Base-by-base conservation (phyloP, 2,888 invertebrate species). In the Cordilura impudica region DNA sequence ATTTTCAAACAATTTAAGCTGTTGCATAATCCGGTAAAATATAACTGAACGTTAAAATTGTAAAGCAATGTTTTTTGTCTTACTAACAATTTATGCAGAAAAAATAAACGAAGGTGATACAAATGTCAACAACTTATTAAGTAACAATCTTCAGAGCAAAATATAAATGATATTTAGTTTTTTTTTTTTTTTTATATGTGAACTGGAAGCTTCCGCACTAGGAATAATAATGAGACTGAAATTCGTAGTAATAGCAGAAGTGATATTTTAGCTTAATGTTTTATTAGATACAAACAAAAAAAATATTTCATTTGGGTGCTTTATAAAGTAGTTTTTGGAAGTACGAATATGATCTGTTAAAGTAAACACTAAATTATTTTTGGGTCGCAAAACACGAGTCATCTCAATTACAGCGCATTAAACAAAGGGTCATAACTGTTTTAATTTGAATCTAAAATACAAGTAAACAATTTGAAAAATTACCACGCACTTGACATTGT, bases 401-500 rank as follows among this genome's bases (percentile, higher is more conserved):
- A 19, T 47, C 10, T 54, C 21, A 26, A 35, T 51, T 49, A 16
- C 43, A 66, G 10, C 1, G 18, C 21, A 29, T 21, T 14, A 43
- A 26, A 43, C 49, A 65, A 71, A 58, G 18, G 23, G n/a, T 63
- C 29, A 47, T 23, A 47, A 65, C 31, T 49, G 66, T 67, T 35
- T 51, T 14, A n/a, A 21, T 23, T 14, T 51, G 51, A 51, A 51
- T 7, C 3, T 7, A n/a, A 49, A 19, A 18, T 14, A n/a, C n/a
- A 12, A 39, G 10, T 39, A 4, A 4, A 39, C 35, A 39, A 39
- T 18, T 53, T 75, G 53, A 19, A 71, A 70, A 66, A 63, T 18
- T 60, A 70, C 79, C 63, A 71, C 75, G 75, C 79, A 79, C 79
- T 79, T 79, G 79, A 79, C 79, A 75, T 79, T 79, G 79, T 45